Evolutionary conservation across 2,113 vertebrate genomes (phyloP).

Genomic region (Phyllopteryx taeniolatus): DNA sequence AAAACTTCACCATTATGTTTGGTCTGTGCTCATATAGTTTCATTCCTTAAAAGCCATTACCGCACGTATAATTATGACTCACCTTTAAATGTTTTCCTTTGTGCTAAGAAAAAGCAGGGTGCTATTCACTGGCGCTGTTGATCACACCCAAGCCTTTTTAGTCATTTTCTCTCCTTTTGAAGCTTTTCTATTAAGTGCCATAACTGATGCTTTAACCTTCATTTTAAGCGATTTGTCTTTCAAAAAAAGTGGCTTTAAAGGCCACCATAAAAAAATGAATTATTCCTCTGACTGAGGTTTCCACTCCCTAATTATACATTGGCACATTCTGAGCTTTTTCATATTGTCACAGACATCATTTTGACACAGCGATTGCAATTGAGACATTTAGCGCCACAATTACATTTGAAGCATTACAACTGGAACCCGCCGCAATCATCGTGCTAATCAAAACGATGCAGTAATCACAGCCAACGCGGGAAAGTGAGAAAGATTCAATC

Average conservation of each 20-base stretch:
- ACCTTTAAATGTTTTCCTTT: neutral
- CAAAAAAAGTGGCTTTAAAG: neutral
- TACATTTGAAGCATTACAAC: neutral
- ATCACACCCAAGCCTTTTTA: neutral
- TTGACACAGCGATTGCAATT: slow-evolving; percentile 2
- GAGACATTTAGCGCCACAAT: slow-evolving; percentile 9
- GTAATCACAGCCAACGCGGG: slow-evolving; percentile 7
- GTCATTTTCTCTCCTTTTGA: neutral
- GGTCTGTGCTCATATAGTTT: neutral
- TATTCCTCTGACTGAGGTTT: neutral
- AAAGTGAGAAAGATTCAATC: slow-evolving; percentile 4
- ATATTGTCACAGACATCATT: slow-evolving; percentile 4
- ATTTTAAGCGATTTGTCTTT: neutral
- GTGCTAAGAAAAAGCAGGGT: too few species aligned
- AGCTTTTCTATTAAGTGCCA: neutral
- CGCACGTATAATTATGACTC: neutral
- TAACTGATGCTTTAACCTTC: neutral
- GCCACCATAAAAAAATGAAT: slow-evolving; percentile 1
- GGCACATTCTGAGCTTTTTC: slow-evolving; percentile 12
- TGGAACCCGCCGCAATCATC: slow-evolving; percentile 11
- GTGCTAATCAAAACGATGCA: slow-evolving; percentile 9
- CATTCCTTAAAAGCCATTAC: neutral
- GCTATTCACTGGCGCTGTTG: neutral
- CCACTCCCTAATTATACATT: slow-evolving; percentile 18
- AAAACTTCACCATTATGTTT: too few species aligned